Evolutionary conservation across 2,888 invertebrate genomes (phyloP), one percentile per base, ranked within the genome.

Genomic region (Pardosa pseudoannulata): DNA sequence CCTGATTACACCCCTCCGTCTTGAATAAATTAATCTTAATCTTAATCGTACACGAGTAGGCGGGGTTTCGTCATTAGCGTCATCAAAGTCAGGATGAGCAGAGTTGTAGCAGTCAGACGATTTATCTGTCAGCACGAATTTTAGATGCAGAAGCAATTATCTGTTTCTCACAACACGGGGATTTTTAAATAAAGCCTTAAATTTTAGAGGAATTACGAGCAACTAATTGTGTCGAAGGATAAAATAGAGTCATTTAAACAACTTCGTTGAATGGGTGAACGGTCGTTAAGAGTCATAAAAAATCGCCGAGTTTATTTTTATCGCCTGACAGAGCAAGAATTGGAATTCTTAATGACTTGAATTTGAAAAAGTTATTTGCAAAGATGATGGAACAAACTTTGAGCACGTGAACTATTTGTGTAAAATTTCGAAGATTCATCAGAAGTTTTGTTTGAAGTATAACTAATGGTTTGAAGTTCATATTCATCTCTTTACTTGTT

Each of bases 41-140:
- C 78, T 85, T 85, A 85, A 85, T 85, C 78, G 72, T 73, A 36
- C 67, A 16, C 27, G 36, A 62, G 71, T 46, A 46, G 83, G 83
- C 72, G 83, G 76, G 56, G 73, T 72, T 67, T 62, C 50, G 46
- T 79, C 83, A 78, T 85, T 85, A 85, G 72, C 83, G 83, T 78
- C 83, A 85, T 85, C 83, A 83, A 83, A 85, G 83, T 85, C 83
- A 85, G 79, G 78, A 85, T 67, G 83, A 78, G 65, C 72, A 50
- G 70, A 83, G 83, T 83, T 83, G 83, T 39, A 74, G 32, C 68
- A 32, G 56, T 71, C 70, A 76, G 82, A 71, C 75, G 72, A 85
- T 85, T 56, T 85, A 73, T 67, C 73, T 73, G 83, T 78, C 83
- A 85, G 65, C 46, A 2, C 13, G 50, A 56, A 56, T 23, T 23